These are phyloP conservation scores for Malacosoma neustria DNA, from an alignment of 2,888 invertebrate species.

Conservation along the genomic window DNA sequence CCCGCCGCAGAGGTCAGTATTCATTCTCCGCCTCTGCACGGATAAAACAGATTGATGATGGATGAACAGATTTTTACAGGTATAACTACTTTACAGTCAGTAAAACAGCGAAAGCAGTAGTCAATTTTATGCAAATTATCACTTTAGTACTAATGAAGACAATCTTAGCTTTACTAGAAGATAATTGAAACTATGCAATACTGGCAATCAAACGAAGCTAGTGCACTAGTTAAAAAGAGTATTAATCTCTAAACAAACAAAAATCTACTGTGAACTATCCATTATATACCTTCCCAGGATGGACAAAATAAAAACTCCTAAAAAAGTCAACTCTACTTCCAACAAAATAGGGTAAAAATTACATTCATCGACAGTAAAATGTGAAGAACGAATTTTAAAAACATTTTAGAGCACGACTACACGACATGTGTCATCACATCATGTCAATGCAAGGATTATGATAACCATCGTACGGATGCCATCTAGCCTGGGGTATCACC, in stretches of 20 bases:
- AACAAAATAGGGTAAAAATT: constrained; percentile 22
- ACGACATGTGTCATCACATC: constrained; percentile 75
- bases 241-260: constrained; percentile 3
- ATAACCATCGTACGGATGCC: constrained; percentile 72
- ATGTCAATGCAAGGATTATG: constrained; percentile 74
- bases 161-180: no score
- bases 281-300: constrained; percentile 49
- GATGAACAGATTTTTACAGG: no score
- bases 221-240: constrained; percentile 12
- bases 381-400: constrained; percentile 40
- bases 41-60: no score
- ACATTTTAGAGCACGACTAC: constrained; percentile 61
- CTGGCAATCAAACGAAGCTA: neutral
- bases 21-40: no score
- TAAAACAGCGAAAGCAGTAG: no score
- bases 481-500: constrained; percentile 69
- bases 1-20: no score
- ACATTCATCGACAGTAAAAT: constrained; percentile 14
- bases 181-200: neutral
- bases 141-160: no score
- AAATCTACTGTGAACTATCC: constrained; percentile 55
- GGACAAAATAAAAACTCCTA: constrained; percentile 17
- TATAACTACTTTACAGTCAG: no score
- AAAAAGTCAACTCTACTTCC: constrained; percentile 25
- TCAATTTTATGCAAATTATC: no score